Evolutionary conservation across 2,113 vertebrate species (phyloP).

Genomic region (Emydura subglobosa): DNA sequence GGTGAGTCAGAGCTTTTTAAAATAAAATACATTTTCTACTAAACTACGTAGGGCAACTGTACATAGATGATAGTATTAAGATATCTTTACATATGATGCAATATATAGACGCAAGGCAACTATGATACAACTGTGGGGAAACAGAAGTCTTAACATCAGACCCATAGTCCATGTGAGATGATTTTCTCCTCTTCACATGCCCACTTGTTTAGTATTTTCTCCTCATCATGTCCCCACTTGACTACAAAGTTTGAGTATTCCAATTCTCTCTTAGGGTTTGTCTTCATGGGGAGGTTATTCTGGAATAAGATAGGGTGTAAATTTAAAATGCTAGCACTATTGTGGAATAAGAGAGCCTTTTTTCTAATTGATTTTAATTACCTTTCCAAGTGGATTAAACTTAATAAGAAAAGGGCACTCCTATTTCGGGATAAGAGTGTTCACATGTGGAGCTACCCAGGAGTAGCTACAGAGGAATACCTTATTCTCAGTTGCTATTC

Average conservation of each 20-base stretch:
- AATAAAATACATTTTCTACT: not conserved
- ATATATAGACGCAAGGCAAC: accelerated
- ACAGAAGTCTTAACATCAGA: not conserved
- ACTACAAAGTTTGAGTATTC: not conserved
- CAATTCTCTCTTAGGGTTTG: not conserved
- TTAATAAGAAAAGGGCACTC: not conserved
- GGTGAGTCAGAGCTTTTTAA: constrained; percentile 50
- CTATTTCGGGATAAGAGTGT: not conserved
- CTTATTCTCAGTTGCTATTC: not conserved
- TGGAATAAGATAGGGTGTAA: not conserved
- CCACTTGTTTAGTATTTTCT: not conserved
- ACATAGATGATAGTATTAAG: not conserved
- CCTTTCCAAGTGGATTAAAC: not conserved
- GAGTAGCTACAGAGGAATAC: not conserved
- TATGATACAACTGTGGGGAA: not conserved
- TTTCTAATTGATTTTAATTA: not conserved
- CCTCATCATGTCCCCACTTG: not conserved
- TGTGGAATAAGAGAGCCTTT: not conserved
- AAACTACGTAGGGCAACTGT: not conserved
- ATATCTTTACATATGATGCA: not conserved
- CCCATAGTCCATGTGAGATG: not conserved
- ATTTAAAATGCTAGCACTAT: not conserved
- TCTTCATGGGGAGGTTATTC: not conserved
- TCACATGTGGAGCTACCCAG: not conserved
- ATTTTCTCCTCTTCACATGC: not conserved